phyloP scores from a whole-genome alignment of 2,888 invertebrate species.

The Antheraea yamamai region DNA sequence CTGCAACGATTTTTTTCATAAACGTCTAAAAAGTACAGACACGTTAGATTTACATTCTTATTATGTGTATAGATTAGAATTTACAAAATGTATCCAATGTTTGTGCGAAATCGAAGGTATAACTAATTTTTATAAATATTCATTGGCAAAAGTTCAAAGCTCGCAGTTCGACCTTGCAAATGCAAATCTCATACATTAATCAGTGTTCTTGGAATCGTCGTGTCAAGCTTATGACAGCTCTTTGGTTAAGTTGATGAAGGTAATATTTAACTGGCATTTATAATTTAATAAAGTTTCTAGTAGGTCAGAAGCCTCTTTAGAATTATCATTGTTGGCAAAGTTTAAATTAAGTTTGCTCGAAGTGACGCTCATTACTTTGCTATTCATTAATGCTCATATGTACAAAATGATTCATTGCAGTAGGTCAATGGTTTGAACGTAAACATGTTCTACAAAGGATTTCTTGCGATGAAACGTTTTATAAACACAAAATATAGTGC shows the following conservation, averaged over 20 bases:
- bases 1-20: too few species aligned
- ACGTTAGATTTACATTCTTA: too few species aligned
- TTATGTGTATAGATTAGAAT: neutral
- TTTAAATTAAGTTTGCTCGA: constrained; percentile 12
- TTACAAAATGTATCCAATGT: neutral
- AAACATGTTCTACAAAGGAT: constrained; percentile 14
- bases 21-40: too few species aligned
- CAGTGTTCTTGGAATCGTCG: constrained; percentile 36
- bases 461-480: neutral
- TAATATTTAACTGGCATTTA: constrained; percentile 40
- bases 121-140: constrained; percentile 21
- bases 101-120: neutral
- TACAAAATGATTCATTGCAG: constrained; percentile 11
- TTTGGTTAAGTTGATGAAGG: constrained; percentile 49
- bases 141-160: constrained; percentile 18
- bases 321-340: constrained; percentile 11
- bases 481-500: neutral
- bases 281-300: constrained; percentile 33
- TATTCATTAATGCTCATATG: constrained; percentile 15
- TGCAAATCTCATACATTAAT: constrained; percentile 33
- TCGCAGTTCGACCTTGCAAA: constrained; percentile 29
- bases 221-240: constrained; percentile 43
- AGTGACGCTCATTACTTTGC: constrained; percentile 13
- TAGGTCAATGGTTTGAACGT: constrained; percentile 13
- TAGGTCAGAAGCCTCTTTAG: constrained; percentile 26